phyloP scores from a whole-genome alignment of 2,797 vertebrate genomes.

The Phrynocephalus vlangalii region DNA sequence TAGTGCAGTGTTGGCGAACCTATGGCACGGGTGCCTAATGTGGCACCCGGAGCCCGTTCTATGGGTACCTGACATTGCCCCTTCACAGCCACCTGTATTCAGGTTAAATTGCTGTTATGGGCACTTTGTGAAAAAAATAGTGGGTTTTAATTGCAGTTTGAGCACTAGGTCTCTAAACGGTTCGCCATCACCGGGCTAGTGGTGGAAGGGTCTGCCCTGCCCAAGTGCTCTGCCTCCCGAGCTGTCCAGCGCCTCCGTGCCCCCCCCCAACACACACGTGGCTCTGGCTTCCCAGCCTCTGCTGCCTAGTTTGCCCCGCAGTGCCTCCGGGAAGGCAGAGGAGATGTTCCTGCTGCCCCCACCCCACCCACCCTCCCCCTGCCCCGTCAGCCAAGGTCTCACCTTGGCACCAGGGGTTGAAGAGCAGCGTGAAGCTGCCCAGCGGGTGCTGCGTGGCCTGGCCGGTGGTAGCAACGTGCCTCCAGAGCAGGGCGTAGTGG shows the following conservation, averaged over 20 bases:
- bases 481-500: conserved; percentile 83
- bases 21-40: no score
- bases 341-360: neutral
- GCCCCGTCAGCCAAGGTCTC: conserved; percentile 39
- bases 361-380: neutral
- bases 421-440: conserved; percentile 88
- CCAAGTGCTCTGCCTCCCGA: neutral
- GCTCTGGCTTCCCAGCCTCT: neutral
- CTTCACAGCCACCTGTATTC: no score
- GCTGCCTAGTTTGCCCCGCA: no score
- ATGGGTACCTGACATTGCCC: no score
- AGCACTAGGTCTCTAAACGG: no score
- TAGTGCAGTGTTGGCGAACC: no score
- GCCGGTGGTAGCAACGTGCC: conserved; percentile 60
- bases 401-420: conserved; percentile 93
- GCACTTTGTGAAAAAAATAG: no score
- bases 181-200: neutral
- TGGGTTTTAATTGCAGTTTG: no score
- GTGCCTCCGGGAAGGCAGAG: no score
- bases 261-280: neutral
- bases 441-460: conserved; percentile 56
- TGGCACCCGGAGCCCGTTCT: no score
- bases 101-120: no score
- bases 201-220: neutral
- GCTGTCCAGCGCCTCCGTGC: neutral